Percentiles rank a stretch among this genome's conserved stretches.
Conservation (phyloP, 2,888 invertebrate species). For the Pediacus dermestoides region DNA sequence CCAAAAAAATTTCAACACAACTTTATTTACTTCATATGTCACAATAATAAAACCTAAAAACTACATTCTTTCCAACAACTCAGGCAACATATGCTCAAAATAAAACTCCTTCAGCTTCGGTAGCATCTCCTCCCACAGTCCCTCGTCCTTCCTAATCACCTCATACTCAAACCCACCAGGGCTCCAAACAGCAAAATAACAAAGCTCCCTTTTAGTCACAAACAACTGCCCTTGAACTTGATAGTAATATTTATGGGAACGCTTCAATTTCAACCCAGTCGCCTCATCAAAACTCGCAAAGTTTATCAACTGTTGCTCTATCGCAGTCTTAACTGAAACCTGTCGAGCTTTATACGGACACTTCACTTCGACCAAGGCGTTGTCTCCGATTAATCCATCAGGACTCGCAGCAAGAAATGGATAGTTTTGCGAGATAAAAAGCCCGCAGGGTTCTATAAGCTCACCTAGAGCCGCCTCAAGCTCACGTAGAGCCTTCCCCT, state of each 20-base stretch:
- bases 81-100: conserved; percentile 29
- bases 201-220: conserved; percentile 26
- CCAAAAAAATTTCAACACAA: no score
- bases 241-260: conserved; percentile 31
- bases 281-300: conserved; percentile 24
- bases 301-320: conserved; percentile 23
- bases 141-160: conserved; percentile 25
- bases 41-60: no score
- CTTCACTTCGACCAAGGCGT: conserved; percentile 33
- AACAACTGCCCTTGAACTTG: conserved; percentile 36
- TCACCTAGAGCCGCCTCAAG: conserved; percentile 26
- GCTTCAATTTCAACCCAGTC: conserved; percentile 24
- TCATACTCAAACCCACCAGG: conserved; percentile 28
- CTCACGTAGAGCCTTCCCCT: conserved; percentile 24
- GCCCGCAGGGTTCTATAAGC: conserved; percentile 25
- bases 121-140: conserved; percentile 30
- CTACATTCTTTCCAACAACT: conserved; percentile 20
- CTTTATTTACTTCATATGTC: no score
- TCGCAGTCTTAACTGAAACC: conserved; percentile 25
- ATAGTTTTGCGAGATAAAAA: conserved; percentile 27
- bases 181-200: conserved; percentile 35
- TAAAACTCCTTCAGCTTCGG: conserved; percentile 32
- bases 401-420: conserved; percentile 33
- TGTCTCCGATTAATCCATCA: conserved; percentile 28
- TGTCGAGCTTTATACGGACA: conserved; percentile 33